phyloP scores from a whole-genome alignment of 2,888 invertebrate species.

The Cyclophora albipunctata region DNA sequence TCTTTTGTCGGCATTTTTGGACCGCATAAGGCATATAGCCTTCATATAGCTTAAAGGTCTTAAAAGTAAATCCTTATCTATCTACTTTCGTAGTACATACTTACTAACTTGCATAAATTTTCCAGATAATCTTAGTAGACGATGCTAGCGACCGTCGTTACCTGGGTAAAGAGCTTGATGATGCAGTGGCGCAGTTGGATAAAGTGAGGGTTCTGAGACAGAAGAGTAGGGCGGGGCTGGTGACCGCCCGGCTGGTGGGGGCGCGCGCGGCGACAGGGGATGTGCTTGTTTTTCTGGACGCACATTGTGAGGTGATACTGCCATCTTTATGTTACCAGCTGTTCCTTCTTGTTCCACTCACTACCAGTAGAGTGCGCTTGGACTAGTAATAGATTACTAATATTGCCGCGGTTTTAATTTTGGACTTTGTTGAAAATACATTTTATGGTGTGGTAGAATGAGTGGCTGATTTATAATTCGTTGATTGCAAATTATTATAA shows the following conservation, averaged over 20 bases:
- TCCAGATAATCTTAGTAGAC: conserved; percentile 65
- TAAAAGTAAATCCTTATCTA: no score
- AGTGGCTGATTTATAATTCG: no score
- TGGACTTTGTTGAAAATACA: no score
- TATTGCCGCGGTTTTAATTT: no score
- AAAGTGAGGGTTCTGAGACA: conserved; percentile 81
- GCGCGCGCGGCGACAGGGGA: conserved; percentile 88
- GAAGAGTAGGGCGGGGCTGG: conserved; percentile 87
- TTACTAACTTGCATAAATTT: conserved; percentile 3
- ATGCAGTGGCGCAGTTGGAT: conserved; percentile 42
- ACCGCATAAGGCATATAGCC: no score
- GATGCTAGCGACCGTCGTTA: conserved; percentile 63
- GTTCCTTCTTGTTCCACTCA: background rate
- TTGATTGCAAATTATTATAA: no score
- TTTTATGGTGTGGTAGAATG: no score
- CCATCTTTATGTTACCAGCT: background rate
- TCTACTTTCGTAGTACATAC: no score
- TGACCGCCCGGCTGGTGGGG: conserved; percentile 91
- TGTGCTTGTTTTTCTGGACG: conserved; percentile 92
- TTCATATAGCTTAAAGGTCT: no score
- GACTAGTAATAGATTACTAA: no score
- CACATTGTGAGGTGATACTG: conserved; percentile 91
- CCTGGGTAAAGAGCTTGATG: conserved; percentile 54
- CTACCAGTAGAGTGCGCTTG: background rate
- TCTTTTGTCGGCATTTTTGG: no score